Base-by-base conservation (phyloP, 2,797 vertebrate species). In the Basileuterus tristriatus region DNA sequence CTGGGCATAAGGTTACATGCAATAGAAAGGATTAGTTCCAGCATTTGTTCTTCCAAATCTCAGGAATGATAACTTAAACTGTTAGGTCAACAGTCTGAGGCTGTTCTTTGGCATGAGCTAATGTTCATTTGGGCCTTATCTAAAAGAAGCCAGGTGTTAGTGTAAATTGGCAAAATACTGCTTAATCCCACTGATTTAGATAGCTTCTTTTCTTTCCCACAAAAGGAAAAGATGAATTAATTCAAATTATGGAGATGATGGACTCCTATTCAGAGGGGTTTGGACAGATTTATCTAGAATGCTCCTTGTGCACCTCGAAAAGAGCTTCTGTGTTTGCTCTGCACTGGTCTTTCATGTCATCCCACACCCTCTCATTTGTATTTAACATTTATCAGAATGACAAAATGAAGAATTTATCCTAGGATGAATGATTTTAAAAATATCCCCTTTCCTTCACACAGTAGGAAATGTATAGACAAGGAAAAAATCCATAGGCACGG, bases 121-220 rank as follows among this genome's bases (percentile, higher is more conserved):
- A 60, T 3, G 52, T 56, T 95, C 80, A 87, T 87, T 94, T 90
- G 53, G 68, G 60, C 18, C 64, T 96, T 96, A 95, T 96, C 95
- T 96, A 55, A 94, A 96, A 97, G 75, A 77, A 96, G 49, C 49
- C 96, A 97, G 91, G 89, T 96, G 95, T 74, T 90, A 80, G 41
- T 47, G 74, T 87, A 96, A 97, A 97, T 88, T 93, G 80, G 77
- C 83, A 93, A 86, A 93, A 94, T 90, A 27, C 83, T 80, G 59
- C 86, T 87, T 96, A 96, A 97, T 95, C 93, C 83, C 64, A 44
- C 47, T 90, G 85, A 91, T 90, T 94, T 71, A 94, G 70, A 93
- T 70, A 83, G 53, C 36, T 90, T 70, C 59, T 93, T 88, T 89
- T 79, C 59, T 64, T 92, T 59, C n/a, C n/a, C 71, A 94, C 68